Percentiles rank a stretch among this genome's conserved stretches.
phyloP scores from a whole-genome alignment of 37 sponge, comb jelly and placozoan genomes.

The Petrosia ficiformis region DNA sequence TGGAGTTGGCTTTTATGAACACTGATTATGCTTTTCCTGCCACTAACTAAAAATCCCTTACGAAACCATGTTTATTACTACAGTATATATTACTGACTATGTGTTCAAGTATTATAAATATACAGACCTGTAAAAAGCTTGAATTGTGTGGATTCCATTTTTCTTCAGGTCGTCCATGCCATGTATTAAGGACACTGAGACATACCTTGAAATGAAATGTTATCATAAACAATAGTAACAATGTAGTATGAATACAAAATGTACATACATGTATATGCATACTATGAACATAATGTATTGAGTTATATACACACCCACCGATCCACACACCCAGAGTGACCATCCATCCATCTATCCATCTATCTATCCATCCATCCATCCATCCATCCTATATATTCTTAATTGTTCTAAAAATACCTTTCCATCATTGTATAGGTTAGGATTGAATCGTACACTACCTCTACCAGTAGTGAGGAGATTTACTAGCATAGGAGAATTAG shows the following conservation, averaged over 20 bases:
- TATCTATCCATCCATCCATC: too few species aligned
- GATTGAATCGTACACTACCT: constrained; percentile 84
- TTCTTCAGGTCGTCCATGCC: constrained; percentile 94
- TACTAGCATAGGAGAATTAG: constrained; percentile 81
- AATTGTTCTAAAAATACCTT: too few species aligned
- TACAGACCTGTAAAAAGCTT: constrained; percentile 73
- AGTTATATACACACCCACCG: neutral
- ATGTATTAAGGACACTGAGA: constrained; percentile 90
- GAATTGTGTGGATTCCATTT: constrained; percentile 87
- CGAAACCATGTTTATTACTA: too few species aligned
- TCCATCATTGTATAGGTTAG: constrained; percentile 94
- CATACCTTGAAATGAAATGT: constrained; percentile 65
- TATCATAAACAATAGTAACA: too few species aligned
- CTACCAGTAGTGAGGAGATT: constrained; percentile 87
- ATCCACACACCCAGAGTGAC: too few species aligned
- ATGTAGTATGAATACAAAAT: neutral
- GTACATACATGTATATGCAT: neutral
- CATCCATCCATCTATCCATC: too few species aligned
- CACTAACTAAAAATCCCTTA: too few species aligned
- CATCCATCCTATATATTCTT: too few species aligned
- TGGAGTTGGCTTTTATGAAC: too few species aligned
- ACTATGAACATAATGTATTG: neutral
- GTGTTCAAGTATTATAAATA: too few species aligned
- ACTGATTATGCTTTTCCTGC: too few species aligned
- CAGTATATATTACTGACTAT: too few species aligned